A percentile compares a stretch with the other conserved stretches of the same genome.
phyloP scores from a whole-genome alignment of 2,888 invertebrate genomes.

The Synanthedon formicaeformis region DNA sequence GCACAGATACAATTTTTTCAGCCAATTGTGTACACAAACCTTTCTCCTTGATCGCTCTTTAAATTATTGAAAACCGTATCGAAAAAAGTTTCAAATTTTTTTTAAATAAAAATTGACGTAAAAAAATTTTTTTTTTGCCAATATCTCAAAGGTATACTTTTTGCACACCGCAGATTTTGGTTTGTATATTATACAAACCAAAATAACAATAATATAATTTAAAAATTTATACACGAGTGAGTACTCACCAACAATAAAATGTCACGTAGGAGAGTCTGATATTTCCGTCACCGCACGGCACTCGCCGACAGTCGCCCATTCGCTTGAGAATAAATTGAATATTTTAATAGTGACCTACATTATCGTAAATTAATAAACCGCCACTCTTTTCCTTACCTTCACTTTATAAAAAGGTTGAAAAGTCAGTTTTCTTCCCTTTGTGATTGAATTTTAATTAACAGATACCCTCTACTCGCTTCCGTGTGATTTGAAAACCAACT shows the following conservation, averaged over 20 bases:
- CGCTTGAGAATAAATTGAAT: not conserved
- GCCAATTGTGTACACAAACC: too few relatives aligned
- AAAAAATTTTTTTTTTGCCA: too few relatives aligned
- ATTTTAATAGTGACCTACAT: slow-evolving; percentile 21
- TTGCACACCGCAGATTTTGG: too few relatives aligned
- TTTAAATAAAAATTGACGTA: too few relatives aligned
- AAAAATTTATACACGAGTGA: not conserved
- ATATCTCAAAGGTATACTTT: too few relatives aligned
- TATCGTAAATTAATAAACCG: slow-evolving; percentile 21
- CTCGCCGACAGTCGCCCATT: not conserved
- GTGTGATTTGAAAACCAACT: not conserved
- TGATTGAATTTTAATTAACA: slow-evolving; percentile 2
- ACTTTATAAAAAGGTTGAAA: slow-evolving; percentile 1
- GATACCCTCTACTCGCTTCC: too few relatives aligned
- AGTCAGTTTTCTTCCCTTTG: slow-evolving; percentile 14
- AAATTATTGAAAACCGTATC: too few relatives aligned
- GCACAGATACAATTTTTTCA: too few relatives aligned
- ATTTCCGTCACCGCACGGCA: slow-evolving; percentile 18
- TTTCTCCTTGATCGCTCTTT: too few relatives aligned
- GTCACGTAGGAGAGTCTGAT: slow-evolving; percentile 24
- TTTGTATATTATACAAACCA: too few relatives aligned
- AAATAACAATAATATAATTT: too few relatives aligned
- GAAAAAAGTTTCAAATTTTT: too few relatives aligned
- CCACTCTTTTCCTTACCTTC: slow-evolving; percentile 8
- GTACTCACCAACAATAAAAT: not conserved